A percentile compares a stretch with the other conserved stretches of the same genome.
phyloP scores from a whole-genome alignment of 1,140 invertebrate genomes.

The Steinernema feltiae region DNA sequence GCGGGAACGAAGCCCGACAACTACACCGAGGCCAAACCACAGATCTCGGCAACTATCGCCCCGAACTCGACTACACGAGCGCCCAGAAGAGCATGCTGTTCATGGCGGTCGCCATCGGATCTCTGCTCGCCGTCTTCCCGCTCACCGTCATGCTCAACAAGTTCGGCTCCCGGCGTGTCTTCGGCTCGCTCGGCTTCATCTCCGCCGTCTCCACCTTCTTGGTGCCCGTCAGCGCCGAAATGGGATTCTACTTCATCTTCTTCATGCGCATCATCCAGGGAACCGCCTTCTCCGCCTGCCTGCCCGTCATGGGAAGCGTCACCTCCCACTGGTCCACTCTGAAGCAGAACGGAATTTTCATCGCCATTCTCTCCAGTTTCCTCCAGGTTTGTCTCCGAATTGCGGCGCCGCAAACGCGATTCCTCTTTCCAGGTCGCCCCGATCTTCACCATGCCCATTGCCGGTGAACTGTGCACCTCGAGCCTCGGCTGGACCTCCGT shows the following conservation, averaged over 20 bases:
- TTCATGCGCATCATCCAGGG: conserved; percentile 20
- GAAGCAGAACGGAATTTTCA: conserved; percentile 31
- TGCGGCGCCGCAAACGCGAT: no score
- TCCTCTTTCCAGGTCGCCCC: conserved; percentile 42
- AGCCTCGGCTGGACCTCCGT: conserved; percentile 40
- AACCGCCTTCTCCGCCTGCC: conserved; percentile 21
- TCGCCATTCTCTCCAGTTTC: conserved; percentile 23
- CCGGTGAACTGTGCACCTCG: conserved; percentile 43
- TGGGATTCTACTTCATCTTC: conserved; percentile 18
- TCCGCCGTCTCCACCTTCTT: neutral
- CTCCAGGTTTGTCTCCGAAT: no score
- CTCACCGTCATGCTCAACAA: conserved; percentile 48
- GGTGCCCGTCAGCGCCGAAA: neutral
- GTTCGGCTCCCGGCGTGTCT: conserved; percentile 41
- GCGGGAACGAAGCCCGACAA: conserved; percentile 42
- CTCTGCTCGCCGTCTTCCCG: conserved; percentile 51
- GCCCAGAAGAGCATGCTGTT: conserved; percentile 47
- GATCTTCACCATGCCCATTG: conserved; percentile 47
- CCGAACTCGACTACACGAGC: conserved; percentile 47
- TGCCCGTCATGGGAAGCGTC: conserved; percentile 21
- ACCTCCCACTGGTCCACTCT: conserved; percentile 16
- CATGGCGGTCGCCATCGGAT: conserved; percentile 53
- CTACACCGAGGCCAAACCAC: conserved; percentile 18
- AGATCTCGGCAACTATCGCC: conserved; percentile 25
- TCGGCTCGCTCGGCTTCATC: neutral